phyloP scores from a whole-genome alignment of 2,888 invertebrate species.

The Folsomia candida region DNA sequence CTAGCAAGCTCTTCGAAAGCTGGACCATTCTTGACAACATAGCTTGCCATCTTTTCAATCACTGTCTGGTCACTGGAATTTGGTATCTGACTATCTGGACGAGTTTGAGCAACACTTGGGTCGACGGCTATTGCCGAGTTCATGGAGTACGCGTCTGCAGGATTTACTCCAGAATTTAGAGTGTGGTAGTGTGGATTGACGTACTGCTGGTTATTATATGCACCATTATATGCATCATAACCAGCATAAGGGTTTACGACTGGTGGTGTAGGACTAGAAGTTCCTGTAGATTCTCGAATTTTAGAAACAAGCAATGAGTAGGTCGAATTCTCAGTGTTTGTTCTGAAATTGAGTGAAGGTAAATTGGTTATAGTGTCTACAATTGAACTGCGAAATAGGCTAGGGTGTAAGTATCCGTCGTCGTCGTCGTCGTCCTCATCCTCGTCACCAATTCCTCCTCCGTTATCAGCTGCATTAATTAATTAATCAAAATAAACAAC shows the following conservation, averaged over 20 bases:
- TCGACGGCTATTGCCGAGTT: not conserved
- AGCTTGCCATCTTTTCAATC: slow-evolving; percentile 94
- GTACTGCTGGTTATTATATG: too few species aligned
- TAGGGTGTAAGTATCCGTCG: slow-evolving; percentile 77
- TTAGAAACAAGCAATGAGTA: slow-evolving; percentile 84
- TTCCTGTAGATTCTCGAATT: slow-evolving; percentile 71
- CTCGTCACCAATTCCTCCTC: slow-evolving; percentile 7
- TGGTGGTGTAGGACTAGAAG: slow-evolving; percentile 52
- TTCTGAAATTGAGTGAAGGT: slow-evolving; percentile 63
- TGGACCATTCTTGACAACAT: slow-evolving; percentile 91
- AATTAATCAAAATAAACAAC: too few species aligned
- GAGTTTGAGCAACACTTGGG: not conserved
- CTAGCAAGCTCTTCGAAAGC: slow-evolving; percentile 87
- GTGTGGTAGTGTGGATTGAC: not conserved
- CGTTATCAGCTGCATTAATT: too few species aligned
- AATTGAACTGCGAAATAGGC: slow-evolving; percentile 56
- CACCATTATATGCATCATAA: slow-evolving; percentile 16
- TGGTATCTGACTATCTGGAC: slow-evolving; percentile 58
- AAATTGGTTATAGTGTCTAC: not conserved
- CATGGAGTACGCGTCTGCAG: not conserved
- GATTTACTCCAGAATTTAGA: not conserved
- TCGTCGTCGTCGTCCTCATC: slow-evolving; percentile 56
- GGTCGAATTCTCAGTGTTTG: slow-evolving; percentile 67
- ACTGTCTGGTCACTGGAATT: slow-evolving; percentile 80
- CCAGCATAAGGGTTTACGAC: not conserved